Conservation (phyloP, 2,888 invertebrate species). For the Seladonia tumulorum region DNA sequence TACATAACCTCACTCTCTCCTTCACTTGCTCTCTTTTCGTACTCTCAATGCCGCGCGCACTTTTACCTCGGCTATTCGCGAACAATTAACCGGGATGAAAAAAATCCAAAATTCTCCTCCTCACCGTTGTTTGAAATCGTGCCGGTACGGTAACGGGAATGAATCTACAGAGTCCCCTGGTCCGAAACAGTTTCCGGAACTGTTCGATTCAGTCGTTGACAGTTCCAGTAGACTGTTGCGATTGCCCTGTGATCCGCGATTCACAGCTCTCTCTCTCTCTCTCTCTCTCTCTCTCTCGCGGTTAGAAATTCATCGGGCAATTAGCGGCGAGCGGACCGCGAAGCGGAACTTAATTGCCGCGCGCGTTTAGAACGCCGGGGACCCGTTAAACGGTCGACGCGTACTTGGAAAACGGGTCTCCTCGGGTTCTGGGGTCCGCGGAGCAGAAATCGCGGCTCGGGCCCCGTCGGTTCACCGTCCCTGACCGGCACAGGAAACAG, state of each 20-base stretch:
- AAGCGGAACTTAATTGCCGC: constrained; percentile 78
- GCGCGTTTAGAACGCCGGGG: constrained; percentile 45
- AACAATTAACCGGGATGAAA: background rate
- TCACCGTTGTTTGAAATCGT: no score
- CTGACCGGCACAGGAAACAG: constrained; percentile 31
- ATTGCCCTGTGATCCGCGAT: background rate
- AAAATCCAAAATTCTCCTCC: background rate
- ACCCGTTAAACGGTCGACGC: constrained; percentile 39
- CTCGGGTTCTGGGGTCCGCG: constrained; percentile 17
- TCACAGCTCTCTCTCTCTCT: constrained; percentile 27
- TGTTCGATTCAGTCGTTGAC: background rate
- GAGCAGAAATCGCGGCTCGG: constrained; percentile 8
- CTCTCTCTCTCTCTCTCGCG: constrained; percentile 38
- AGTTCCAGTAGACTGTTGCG: background rate
- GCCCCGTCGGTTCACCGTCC: background rate
- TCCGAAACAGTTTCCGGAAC: background rate
- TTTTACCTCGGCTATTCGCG: constrained; percentile 34
- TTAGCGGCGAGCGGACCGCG: constrained; percentile 74
- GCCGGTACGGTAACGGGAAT: background rate
- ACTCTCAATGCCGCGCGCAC: constrained; percentile 34
- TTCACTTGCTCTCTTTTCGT: constrained; percentile 27
- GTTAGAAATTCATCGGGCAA: constrained; percentile 66
- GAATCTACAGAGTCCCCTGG: background rate
- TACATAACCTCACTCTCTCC: constrained; percentile 52
- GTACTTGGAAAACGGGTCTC: constrained; percentile 31